Evolutionary conservation across 1,140 invertebrate genomes (phyloP).

Genomic region (Trichoplusia ni): DNA sequence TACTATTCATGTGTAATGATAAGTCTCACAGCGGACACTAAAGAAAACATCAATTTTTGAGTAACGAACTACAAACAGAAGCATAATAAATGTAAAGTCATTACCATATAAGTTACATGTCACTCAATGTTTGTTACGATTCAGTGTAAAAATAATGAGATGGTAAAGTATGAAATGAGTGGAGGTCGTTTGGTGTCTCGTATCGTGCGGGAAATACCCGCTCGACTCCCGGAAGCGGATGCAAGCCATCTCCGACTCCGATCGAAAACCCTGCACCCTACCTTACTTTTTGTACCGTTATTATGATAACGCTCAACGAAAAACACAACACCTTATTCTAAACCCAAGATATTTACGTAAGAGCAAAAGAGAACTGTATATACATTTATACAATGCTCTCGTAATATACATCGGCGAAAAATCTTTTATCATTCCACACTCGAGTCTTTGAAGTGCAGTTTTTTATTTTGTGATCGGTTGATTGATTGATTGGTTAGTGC

Average conservation of each 20-base stretch:
- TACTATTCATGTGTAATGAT: too few relatives aligned
- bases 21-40: background rate
- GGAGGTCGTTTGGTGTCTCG: constrained; percentile 26
- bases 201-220: constrained; percentile 30
- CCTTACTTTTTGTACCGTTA: constrained; percentile 22
- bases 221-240: constrained; percentile 41
- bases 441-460: background rate
- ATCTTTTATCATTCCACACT: constrained; percentile 7
- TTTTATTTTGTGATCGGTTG: constrained; percentile 13
- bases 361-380: too few relatives aligned
- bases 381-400: background rate
- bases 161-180: constrained; percentile 28
- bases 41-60: too few relatives aligned
- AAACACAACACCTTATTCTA: constrained; percentile 19
- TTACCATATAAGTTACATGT: constrained; percentile 11
- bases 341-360: background rate
- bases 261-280: constrained; percentile 29
- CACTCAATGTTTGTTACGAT: constrained; percentile 23
- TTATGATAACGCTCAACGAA: constrained; percentile 12
- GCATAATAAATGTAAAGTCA: background rate
- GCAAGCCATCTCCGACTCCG: constrained; percentile 36
- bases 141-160: constrained; percentile 39
- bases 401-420: background rate
- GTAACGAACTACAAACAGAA: too few relatives aligned
- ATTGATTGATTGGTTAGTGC: constrained; percentile 21